Base-by-base conservation (phyloP, 2,797 vertebrate species). In the Gephyroberyx darwinii region DNA sequence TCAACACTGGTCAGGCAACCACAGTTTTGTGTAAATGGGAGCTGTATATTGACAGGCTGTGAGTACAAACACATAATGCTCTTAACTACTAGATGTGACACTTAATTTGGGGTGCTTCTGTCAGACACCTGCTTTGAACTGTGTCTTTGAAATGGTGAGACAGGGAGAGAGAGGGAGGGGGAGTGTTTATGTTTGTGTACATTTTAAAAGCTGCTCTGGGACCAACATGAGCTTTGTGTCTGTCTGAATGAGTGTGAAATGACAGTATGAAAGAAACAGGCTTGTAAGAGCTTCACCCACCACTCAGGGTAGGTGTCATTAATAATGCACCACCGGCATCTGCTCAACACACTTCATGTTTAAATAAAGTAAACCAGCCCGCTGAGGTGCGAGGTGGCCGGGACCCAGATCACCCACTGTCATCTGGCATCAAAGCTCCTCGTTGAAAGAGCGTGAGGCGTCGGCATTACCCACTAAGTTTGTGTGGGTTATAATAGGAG, bases 281-380 rank as follows among this genome's bases (percentile, higher is more conserved):
- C 68, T 47, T 58, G 45, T 81, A 80, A 75, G 70, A 71, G 71
- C 75, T 74, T 77, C 69, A 47, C 81, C 78, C 69, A 47, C 81
- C 78, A 81, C 55, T 55, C 64, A 54, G 69, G 66, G 80, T 65
- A 59, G 70, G 54, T 33, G 4, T 26, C 51, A 83, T 92, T 75
- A 90, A 92, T 91, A 88, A 92, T 91, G 73, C 67, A 89, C 14
- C 22, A 26, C 19, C 74, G 48, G 74, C 67, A 62, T 82, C 71
- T 79, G 63, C 52, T 64, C 58, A 50, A 69, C 69, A 74, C 69
- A 39, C 51, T 22, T 56, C 35, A 65, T 72, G 48, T 81, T 80
- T 66, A 75, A 77, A 63, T 74, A 64, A 71, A 81, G 59, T 35
- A n/a, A 47, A 78, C 59, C 57, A 56, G 33, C 17, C 61, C 43